Percentiles rank a stretch among this genome's conserved stretches.
Evolutionary conservation across 1,140 invertebrate genomes (phyloP).

Genomic region (Spodoptera litura): DNA sequence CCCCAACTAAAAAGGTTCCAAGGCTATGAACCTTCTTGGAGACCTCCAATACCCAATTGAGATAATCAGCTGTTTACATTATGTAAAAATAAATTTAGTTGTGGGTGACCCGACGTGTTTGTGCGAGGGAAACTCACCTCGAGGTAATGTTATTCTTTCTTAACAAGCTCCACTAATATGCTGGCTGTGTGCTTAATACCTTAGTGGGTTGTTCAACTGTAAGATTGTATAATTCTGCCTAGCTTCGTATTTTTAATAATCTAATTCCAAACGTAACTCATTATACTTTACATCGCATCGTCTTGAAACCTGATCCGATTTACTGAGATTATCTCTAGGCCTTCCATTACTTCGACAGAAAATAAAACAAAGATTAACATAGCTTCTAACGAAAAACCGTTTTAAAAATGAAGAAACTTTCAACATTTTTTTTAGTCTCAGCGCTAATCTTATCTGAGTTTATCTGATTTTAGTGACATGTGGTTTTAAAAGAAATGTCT

Average conservation of each 20-base stretch:
- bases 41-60: slow-evolving; percentile 16
- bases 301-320: slow-evolving; percentile 10
- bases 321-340: neutral
- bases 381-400: slow-evolving; percentile 1
- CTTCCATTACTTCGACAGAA: slow-evolving; percentile 25
- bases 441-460: slow-evolving; percentile 4
- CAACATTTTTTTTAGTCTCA: neutral
- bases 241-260: neutral
- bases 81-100: slow-evolving; percentile 3
- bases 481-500: slow-evolving; percentile 20
- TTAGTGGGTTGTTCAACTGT: no score
- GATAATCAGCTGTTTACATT: slow-evolving; percentile 5
- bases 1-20: slow-evolving; percentile 41
- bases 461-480: slow-evolving; percentile 8
- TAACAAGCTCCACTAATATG: no score
- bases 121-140: no score
- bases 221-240: no score
- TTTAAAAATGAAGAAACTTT: neutral
- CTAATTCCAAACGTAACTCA: slow-evolving; percentile 30
- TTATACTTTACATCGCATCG: slow-evolving; percentile 19
- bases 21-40: slow-evolving; percentile 21
- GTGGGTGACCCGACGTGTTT: no score
- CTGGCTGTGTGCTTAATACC: no score
- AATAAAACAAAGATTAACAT: slow-evolving; percentile 37
- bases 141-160: no score